Conservation (phyloP, 2,888 invertebrate species). For the Luperina nickerlii region DNA sequence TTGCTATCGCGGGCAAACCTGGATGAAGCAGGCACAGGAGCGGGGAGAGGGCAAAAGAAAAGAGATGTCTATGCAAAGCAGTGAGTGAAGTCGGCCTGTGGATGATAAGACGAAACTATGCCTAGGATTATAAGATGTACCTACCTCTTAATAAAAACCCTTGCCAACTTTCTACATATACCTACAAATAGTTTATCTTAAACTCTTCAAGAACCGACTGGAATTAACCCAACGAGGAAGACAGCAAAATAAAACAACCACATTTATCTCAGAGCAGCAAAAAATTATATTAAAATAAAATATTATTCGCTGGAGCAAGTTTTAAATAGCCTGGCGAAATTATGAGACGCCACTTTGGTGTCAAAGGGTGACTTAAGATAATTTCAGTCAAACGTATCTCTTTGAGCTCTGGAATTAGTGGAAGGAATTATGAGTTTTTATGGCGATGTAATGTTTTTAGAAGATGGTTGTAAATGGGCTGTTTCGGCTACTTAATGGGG, state of each 20-base stretch:
- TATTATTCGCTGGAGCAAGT: slow-evolving; percentile 73
- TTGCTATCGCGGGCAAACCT: background rate
- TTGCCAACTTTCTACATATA: background rate
- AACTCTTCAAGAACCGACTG: slow-evolving; percentile 1
- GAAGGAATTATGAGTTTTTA: slow-evolving; percentile 35
- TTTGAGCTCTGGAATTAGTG: slow-evolving; percentile 53
- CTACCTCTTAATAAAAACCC: background rate
- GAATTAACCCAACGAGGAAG: slow-evolving; percentile 13
- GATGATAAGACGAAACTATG: background rate
- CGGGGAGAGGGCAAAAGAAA: too few species aligned
- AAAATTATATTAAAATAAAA: slow-evolving; percentile 65
- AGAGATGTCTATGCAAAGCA: too few species aligned
- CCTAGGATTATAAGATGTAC: background rate
- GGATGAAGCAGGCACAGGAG: background rate
- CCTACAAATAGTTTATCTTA: background rate
- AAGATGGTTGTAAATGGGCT: background rate
- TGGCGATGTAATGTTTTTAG: background rate
- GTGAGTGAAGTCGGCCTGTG: background rate
- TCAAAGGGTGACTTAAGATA: slow-evolving; percentile 60
- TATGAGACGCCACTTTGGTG: slow-evolving; percentile 58
- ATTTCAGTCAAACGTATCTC: slow-evolving; percentile 51
- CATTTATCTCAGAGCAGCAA: slow-evolving; percentile 51
- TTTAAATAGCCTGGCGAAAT: slow-evolving; percentile 73
- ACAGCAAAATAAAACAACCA: slow-evolving; percentile 54
- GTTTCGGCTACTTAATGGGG: background rate